Conservation (phyloP, 2,113 vertebrate genomes). For the Heptranchias perlo region DNA sequence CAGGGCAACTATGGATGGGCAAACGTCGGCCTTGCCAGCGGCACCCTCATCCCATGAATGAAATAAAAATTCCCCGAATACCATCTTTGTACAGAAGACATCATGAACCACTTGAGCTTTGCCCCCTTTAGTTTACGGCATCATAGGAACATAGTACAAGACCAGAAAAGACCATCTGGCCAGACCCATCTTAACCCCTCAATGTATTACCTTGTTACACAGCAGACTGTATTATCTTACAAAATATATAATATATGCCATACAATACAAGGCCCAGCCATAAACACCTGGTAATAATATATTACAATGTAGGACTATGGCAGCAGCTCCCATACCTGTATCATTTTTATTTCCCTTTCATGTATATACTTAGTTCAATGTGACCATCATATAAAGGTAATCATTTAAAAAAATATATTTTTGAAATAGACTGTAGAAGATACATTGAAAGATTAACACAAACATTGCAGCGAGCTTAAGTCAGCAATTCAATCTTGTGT, state of each 20-base stretch:
- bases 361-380: background rate
- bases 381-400: background rate
- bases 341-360: too few relatives aligned
- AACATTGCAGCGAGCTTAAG: too few relatives aligned
- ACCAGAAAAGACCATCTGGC: too few relatives aligned
- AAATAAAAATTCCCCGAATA: too few relatives aligned
- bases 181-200: background rate
- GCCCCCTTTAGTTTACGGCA: too few relatives aligned
- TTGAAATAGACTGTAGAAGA: background rate
- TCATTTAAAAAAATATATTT: background rate
- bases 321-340: too few relatives aligned
- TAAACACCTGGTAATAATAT: background rate
- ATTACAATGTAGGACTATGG: background rate
- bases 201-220: background rate
- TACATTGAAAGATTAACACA: background rate
- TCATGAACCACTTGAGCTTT: too few relatives aligned
- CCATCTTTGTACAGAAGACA: too few relatives aligned
- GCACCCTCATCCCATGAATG: too few relatives aligned
- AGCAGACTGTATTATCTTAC: background rate
- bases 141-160: too few relatives aligned
- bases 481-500: background rate
- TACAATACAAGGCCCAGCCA: background rate
- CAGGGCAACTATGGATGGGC: too few relatives aligned
- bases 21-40: too few relatives aligned
- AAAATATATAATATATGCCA: background rate